Base-by-base conservation (phyloP, 2,888 invertebrate genomes). In the Plebejus melissa region DNA sequence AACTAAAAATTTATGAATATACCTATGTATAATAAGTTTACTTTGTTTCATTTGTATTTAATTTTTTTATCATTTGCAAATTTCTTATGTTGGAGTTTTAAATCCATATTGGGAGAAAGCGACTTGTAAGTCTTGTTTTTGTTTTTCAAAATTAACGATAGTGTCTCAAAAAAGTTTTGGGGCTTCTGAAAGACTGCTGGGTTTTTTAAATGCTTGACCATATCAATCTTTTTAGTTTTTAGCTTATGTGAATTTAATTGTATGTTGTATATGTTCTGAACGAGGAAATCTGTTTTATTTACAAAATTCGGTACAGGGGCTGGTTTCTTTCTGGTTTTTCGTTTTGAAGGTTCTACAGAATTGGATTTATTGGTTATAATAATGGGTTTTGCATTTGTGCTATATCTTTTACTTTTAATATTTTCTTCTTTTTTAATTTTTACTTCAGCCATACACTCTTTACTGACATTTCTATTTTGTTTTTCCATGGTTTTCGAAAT, bases 261-360 rank as follows among this genome's bases (percentile, higher is more conserved):
- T 65, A 65, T 65, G 32, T 65, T 65, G 13, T 65, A 65, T 16
- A 65, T 32, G 65, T 65, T 32, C 65, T 65, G 65, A 11, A 65
- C 65, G 28, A 65, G 28, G 5, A 32, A 65, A 4, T 36, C 65
- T 36, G 65, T 13, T 36, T 16, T 65, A 32, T 65, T 65, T 16
- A 16, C 32, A 36, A 65, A 65, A 2, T 32, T 65, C 0, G 32
- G 32, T 13, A 32, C 13, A 32, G 32, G 65, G 1, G 32, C 32
- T 36, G 32, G 13, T 36, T 65, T 65, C 4, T 16, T 65, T 65
- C 4, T 13, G 4, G 13, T 32, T 16, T 13, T 65, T 36, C 36
- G 65, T 32, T 65, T 65, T 36, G 65, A 6, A 32, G 28, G 65
- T 65, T 65, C 65, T 6, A 65, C 4, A 16, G 5, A 16, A 4